phyloP scores from a whole-genome alignment of 2,888 invertebrate genomes.

The Acanthosoma haemorrhoidale region DNA sequence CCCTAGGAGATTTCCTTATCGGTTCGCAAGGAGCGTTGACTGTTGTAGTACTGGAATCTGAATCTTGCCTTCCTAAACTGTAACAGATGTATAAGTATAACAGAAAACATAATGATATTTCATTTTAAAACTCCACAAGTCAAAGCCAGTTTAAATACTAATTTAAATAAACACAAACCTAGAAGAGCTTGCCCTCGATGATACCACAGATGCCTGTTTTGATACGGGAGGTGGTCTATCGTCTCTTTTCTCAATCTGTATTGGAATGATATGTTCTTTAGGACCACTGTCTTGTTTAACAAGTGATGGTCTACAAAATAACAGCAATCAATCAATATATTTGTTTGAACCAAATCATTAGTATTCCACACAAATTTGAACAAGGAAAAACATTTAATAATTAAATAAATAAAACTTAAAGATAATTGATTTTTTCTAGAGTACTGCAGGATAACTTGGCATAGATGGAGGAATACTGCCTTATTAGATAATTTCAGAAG shows the following conservation, averaged over 20 bases:
- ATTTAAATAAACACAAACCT: background rate
- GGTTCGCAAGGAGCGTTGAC: constrained; percentile 54
- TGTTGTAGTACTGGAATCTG: constrained; percentile 42
- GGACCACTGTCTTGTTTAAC: constrained; percentile 41
- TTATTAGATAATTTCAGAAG: too few relatives aligned
- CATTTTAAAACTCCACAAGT: background rate
- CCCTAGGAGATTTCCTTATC: constrained; percentile 80
- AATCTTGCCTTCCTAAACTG: constrained; percentile 33
- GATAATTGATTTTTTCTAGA: too few relatives aligned
- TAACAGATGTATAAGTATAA: background rate
- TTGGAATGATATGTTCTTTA: constrained; percentile 64
- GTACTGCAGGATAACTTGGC: too few relatives aligned
- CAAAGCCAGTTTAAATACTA: too few relatives aligned
- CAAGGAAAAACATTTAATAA: too few relatives aligned
- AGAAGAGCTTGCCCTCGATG: constrained; percentile 30
- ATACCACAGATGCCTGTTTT: constrained; percentile 28
- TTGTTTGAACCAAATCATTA: background rate
- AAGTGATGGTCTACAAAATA: constrained; percentile 29
- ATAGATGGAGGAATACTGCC: too few relatives aligned
- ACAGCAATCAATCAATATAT: background rate
- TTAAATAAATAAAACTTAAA: too few relatives aligned
- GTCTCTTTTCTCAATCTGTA: constrained; percentile 50
- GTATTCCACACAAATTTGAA: too few relatives aligned
- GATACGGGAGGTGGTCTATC: constrained; percentile 38
- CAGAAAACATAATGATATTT: background rate